Evolutionary conservation across 1,140 invertebrate species (phyloP), one percentile per base, ranked within the genome.

Genomic region (Diploscapter pachys): DNA sequence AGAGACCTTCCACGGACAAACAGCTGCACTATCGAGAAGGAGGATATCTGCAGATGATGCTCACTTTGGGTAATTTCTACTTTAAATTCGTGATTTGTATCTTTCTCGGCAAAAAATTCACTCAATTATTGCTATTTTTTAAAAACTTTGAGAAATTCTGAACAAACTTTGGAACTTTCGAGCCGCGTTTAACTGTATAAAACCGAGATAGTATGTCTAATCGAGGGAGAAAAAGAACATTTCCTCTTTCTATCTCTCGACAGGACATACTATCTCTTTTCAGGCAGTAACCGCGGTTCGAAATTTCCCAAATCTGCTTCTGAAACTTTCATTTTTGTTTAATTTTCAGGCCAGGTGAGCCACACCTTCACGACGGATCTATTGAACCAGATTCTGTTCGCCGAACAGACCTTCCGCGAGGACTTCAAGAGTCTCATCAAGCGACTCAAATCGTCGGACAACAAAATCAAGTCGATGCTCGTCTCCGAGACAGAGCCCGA

Each of bases 351-450:
- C 5, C 90, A 92, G 63, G 95, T 98, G 85, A 93, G 98, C 86
- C 94, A 98, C 84, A 95, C 93, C 78, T 88, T 99, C 5, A 97
- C 95, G 5, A 99, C 96, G 0, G 96, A 99, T 89, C 88, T 98
- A 8, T 89, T 99, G 3, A 99, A 99, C 87, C 96, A 98, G 88
- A 89, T 98, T 50, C 93, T 99, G 0, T 97, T 99, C 88, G 95
- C 98, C 9, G 95, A 98, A 86, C 98, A 98, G 88, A 94, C 97
- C 3, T 98, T 98, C 81, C 96, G 97, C 93, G 95, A 94, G 88
- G 92, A 92, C 84, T 62, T 85, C 4, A 69, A 75, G 3, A 76
- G 79, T n/a, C 67, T 85, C 3, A 59, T 85, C 3, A 72, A 81
- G 49, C 65, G 73, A 59, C 53, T 84, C 5, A 74, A 77, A 2